Percentiles rank a stretch among this genome's conserved stretches.
These are phyloP conservation scores for Trissolcus brochymenae DNA, from an alignment of 2,888 invertebrate species.

Conservation along the genomic window DNA sequence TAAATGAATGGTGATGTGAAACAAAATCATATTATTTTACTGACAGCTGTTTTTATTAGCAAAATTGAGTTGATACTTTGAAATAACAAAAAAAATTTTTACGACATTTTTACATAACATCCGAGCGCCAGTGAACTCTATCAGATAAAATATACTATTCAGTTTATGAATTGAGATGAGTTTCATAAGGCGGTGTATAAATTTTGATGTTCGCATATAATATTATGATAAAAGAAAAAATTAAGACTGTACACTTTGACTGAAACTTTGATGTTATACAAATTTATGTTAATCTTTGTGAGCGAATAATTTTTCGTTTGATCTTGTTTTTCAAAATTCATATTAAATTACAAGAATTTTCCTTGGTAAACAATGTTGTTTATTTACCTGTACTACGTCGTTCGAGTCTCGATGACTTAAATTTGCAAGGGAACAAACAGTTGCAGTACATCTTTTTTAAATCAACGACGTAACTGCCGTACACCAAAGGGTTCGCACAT, in stretches of 20 bases:
- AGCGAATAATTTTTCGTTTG: neutral
- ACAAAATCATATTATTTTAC: neutral
- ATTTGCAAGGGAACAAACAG: conserved; percentile 62
- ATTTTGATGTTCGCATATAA: no score
- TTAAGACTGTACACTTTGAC: no score
- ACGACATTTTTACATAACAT: neutral
- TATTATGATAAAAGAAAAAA: no score
- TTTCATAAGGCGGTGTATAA: no score
- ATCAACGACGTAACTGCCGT: conserved; percentile 84
- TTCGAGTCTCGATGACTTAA: conserved; percentile 19
- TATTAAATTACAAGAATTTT: neutral
- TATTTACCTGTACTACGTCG: conserved; percentile 55
- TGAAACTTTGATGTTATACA: neutral
- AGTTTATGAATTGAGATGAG: no score
- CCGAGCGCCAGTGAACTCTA: conserved; percentile 21
- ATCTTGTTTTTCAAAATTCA: neutral
- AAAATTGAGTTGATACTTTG: no score
- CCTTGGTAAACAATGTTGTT: neutral
- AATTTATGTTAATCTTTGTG: neutral
- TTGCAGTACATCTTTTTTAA: conserved; percentile 75
- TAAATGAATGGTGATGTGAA: conserved; percentile 1
- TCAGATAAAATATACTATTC: neutral
- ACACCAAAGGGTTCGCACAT: conserved; percentile 88
- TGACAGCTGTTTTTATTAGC: no score
- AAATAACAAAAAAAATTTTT: no score